These are phyloP conservation scores for Danionella dracula DNA, from an alignment of 2,797 vertebrate genomes.

Conservation along the genomic window DNA sequence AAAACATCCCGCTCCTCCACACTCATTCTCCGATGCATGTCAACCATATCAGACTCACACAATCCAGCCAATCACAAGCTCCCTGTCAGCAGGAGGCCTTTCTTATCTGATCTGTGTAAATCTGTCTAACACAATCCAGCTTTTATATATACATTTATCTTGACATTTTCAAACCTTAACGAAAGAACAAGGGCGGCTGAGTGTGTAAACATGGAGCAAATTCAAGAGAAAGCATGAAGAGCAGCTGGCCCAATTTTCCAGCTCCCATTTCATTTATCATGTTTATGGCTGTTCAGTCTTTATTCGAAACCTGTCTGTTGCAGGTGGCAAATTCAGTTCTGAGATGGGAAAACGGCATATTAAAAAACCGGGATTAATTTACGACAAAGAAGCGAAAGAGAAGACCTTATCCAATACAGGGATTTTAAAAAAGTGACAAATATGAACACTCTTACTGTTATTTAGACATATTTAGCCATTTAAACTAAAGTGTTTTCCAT, in stretches of 20 bases:
- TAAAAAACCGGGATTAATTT: neutral
- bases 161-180: conserved; percentile 35
- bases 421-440: too few species aligned
- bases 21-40: conserved; percentile 36
- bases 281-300: conserved; percentile 66
- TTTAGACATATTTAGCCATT: too few species aligned
- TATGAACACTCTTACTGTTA: too few species aligned
- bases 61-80: conserved; percentile 24
- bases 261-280: conserved; percentile 67
- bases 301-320: conserved; percentile 51
- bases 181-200: conserved; percentile 18
- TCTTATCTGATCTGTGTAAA: conserved; percentile 31
- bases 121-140: conserved; percentile 29
- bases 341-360: conserved; percentile 32
- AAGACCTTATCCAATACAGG: too few species aligned
- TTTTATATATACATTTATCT: conserved; percentile 50
- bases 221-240: conserved; percentile 62
- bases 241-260: conserved; percentile 66
- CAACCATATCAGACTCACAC: conserved; percentile 26
- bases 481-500: too few species aligned
- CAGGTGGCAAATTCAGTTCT: conserved; percentile 43
- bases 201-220: conserved; percentile 45
- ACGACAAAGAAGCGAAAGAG: too few species aligned
- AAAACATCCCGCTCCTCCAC: conserved; percentile 59
- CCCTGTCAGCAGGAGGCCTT: neutral